Evolutionary conservation across 2,888 invertebrate species (phyloP), one percentile per base, ranked within the genome.

Genomic region (Archips xylosteana): DNA sequence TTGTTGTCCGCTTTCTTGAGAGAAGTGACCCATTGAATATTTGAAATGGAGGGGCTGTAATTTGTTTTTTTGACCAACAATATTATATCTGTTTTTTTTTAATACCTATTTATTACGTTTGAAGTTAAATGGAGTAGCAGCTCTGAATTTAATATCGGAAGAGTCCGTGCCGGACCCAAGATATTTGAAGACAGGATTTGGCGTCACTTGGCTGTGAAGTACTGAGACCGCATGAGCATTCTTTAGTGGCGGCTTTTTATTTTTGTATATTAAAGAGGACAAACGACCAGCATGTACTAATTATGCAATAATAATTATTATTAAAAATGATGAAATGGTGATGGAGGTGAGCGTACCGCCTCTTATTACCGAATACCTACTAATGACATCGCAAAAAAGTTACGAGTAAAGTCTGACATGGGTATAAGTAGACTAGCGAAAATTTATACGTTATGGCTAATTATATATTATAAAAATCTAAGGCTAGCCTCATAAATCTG

Each of bases 1-100:
- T 66, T 23, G 15, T 64, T 23, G 36, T 64, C 59, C 47, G 47
- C 71, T 42, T 54, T 60, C 39, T 66, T 51, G 54, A 15, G 39
- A 60, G 54, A 61, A 66, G 66, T 71, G 61, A 62, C 71, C 61
- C 51, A 71, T 66, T 71, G 54, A 71, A 66, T 54, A 61, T 66
- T 71, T 12, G 51, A 34, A 71, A 66, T 66, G 10, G 65, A 49
- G 34, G 34, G 9, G 51, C 49, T 42, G 71, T 71, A 66, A 71
- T 71, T 66, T n/a, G 61, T 45, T 66, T 71, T 61, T 71, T 66
- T 54, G 23, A 36, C 36, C 39, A 32, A 65, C 49, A 65, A 65
- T 71, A n/a, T 64, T 47, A 64, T 39, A 36, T 57, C 45, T 23
- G 13, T 45, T 23, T 47, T 59, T 71, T 71, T 23, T 15, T 15